Base-by-base conservation (phyloP, 2,888 invertebrate genomes). In the Notodonta ziczac region DNA sequence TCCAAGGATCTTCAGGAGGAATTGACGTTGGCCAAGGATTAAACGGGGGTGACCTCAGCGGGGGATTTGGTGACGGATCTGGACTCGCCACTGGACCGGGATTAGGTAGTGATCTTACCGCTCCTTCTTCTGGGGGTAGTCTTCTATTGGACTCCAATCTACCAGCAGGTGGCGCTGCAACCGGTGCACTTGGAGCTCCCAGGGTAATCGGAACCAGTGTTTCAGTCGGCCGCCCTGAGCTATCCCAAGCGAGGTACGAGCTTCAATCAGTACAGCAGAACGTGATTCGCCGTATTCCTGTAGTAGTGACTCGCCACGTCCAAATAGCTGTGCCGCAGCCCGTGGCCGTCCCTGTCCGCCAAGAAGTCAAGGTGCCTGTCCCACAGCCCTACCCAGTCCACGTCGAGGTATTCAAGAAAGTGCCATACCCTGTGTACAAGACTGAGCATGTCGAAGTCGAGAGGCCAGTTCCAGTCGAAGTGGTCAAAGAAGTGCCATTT, bases 381-480 rank as follows among this genome's bases (percentile, higher is more conserved):
- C 93, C 93, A 0, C 90, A 93, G 64, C 93, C 93, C 63, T 93
- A 93, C 87, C 89, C 89, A 5, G 93, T 93, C 0, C 90, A 84
- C 59, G 92, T 93, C 0, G 89, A 93, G 48, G 92, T 93, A 1
- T 86, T 91, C 10, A 90, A 90, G 69, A 84, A 91, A 52, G 91
- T 93, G 3, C 93, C 93, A 5, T 93, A 93, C 78, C 88, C 90
- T 2, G 93, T 93, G 0, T 88, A 88, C 83, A 93, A 90, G 74
- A 93, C 91, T 14, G 76, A 93, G 56, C 89, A 91, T 70, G 85
- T 90, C 1, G 86, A 88, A 52, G 93, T 93, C 4, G 91, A 91
- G 66, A 89, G 92, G 72, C 91, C 87, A 24, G 92, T 92, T 0
- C 93, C 93, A 0, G 80, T 82, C 5, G 92, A 91, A 42, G 93